Evolutionary conservation across 1,140 invertebrate genomes (phyloP).

Genomic region (Wasmannia auropunctata): DNA sequence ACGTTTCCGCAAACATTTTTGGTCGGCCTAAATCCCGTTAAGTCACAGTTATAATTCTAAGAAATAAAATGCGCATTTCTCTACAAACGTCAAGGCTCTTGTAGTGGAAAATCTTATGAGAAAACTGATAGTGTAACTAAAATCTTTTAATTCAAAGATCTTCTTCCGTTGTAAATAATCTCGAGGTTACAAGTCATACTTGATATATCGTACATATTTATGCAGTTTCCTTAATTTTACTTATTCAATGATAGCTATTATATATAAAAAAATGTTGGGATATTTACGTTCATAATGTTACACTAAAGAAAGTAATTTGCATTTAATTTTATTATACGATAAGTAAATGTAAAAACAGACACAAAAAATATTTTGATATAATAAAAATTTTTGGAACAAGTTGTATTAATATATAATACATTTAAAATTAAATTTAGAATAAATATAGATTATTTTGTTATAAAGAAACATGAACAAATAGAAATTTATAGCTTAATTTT

Average conservation of each 20-base stretch:
- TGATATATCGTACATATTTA: conserved; percentile 28
- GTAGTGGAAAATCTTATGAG: not conserved
- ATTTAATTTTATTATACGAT: not conserved
- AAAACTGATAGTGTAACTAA: not conserved
- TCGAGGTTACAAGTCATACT: conserved; percentile 31
- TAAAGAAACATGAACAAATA: not conserved
- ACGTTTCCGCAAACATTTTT: conserved; percentile 79
- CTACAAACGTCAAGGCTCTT: conserved; percentile 61
- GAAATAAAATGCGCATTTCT: not conserved
- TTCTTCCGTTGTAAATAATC: not conserved
- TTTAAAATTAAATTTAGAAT: not conserved
- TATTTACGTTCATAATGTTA: not conserved
- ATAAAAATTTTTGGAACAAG: not conserved
- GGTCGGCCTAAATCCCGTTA: conserved; percentile 72
- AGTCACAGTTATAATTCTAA: conserved; percentile 64
- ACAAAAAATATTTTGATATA: not conserved
- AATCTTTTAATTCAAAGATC: conserved; percentile 6
- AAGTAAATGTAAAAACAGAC: not conserved
- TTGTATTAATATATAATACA: not conserved
- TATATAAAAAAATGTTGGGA: not conserved
- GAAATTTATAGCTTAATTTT: not conserved
- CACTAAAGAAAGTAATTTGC: not conserved
- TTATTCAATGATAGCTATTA: not conserved
- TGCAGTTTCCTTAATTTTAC: conserved; percentile 28
- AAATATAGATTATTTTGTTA: not conserved